Evolutionary conservation across 2,113 vertebrate genomes (phyloP).

Genomic region (Pelecanus crispus): DNA sequence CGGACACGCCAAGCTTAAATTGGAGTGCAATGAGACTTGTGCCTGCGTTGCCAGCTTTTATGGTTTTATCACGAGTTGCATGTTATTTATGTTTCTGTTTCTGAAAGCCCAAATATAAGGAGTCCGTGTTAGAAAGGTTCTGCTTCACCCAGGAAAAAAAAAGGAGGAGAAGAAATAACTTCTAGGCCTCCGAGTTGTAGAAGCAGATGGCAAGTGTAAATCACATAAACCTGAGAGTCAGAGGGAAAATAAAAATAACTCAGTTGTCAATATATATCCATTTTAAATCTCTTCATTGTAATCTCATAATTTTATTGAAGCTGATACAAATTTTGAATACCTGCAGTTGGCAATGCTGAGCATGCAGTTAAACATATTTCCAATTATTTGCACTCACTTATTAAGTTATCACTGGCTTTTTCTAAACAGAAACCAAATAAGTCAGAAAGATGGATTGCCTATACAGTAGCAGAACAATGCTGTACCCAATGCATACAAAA

Average conservation of each 20-base stretch:
- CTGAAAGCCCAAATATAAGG: background rate
- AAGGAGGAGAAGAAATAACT: background rate
- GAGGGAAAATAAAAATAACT: background rate
- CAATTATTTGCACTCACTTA: background rate
- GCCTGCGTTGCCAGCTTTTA: background rate
- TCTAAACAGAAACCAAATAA: background rate
- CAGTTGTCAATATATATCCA: background rate
- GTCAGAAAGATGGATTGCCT: background rate
- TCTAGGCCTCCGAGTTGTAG: background rate
- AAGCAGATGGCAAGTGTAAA: background rate
- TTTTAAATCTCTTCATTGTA: background rate
- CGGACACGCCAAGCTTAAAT: background rate
- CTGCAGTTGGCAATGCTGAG: background rate
- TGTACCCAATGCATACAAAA: background rate
- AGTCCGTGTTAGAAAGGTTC: background rate
- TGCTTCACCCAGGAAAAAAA: background rate
- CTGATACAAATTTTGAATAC: background rate
- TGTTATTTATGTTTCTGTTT: background rate
- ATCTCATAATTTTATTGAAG: background rate
- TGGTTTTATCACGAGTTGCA: background rate
- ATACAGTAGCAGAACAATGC: constrained; percentile 23
- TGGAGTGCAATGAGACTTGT: background rate
- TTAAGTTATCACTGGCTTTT: background rate
- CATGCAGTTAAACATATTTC: background rate
- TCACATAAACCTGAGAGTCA: background rate